Evolutionary conservation across 2,113 vertebrate species (phyloP).

Genomic region (Galbula dea): DNA sequence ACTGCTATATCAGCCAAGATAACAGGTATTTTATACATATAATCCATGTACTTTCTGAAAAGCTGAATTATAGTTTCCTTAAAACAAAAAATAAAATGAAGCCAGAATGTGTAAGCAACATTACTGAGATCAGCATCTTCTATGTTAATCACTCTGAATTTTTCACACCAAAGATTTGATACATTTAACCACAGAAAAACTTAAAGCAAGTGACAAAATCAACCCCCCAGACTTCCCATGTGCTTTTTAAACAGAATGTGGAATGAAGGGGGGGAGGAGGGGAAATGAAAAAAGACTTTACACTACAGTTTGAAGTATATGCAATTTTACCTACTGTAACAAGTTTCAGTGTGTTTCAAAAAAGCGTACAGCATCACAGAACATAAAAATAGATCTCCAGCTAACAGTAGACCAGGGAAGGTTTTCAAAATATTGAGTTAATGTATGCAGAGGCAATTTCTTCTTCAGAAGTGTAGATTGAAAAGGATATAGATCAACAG

Average conservation of each 20-base stretch:
- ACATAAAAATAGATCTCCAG: neutral
- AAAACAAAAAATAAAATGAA: neutral
- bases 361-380: neutral
- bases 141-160: neutral
- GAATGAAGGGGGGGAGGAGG: accelerated
- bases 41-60: neutral
- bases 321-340: neutral
- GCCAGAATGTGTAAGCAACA: neutral
- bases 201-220: neutral
- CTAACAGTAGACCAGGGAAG: neutral
- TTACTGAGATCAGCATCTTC: neutral
- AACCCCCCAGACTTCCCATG: neutral
- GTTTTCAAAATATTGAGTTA: neutral
- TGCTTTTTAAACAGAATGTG: neutral
- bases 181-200: neutral
- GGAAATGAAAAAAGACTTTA: neutral
- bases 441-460: neutral
- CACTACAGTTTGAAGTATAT: neutral
- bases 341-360: neutral
- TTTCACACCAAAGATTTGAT: neutral
- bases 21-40: neutral
- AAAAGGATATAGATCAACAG: neutral
- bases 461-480: neutral
- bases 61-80: neutral
- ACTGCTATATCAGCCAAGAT: neutral